Percentiles rank a stretch among this genome's conserved stretches.
phyloP scores from a whole-genome alignment of 1,140 invertebrate genomes.

The Sitobion miscanthi region DNA sequence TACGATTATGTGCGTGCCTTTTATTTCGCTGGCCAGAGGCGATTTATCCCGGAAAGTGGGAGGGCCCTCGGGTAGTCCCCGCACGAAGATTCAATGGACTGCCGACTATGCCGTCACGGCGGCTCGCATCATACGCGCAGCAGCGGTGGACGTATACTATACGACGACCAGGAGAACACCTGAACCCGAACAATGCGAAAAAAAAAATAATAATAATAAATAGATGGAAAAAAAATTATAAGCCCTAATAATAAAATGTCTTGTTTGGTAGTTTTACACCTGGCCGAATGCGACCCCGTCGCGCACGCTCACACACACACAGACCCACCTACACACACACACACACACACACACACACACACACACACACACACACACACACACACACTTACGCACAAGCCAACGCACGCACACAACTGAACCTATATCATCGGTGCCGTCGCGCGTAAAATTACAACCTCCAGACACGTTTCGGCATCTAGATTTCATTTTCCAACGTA shows the following conservation, averaged over 20 bases:
- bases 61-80: neutral
- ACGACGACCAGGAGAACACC: slow-evolving; percentile 1
- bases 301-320: neutral
- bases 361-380: too few species aligned
- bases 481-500: slow-evolving; percentile 5
- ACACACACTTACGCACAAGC: too few species aligned
- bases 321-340: too few species aligned
- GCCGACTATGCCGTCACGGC: neutral
- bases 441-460: slow-evolving; percentile 1
- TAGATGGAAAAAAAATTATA: neutral
- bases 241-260: slow-evolving; percentile 41
- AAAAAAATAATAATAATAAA: slow-evolving; percentile 12
- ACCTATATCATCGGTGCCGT: neutral
- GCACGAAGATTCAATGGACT: slow-evolving; percentile 24
- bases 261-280: slow-evolving; percentile 50
- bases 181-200: slow-evolving; percentile 36
- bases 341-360: too few species aligned
- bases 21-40: slow-evolving; percentile 13
- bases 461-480: neutral
- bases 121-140: neutral
- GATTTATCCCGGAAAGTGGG: neutral
- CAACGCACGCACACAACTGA: neutral
- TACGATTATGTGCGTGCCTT: slow-evolving; percentile 24
- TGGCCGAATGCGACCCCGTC: slow-evolving; percentile 26
- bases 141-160: neutral